phyloP scores from a whole-genome alignment of 2,888 invertebrate species.

The Hydrotaea diabolus region DNA sequence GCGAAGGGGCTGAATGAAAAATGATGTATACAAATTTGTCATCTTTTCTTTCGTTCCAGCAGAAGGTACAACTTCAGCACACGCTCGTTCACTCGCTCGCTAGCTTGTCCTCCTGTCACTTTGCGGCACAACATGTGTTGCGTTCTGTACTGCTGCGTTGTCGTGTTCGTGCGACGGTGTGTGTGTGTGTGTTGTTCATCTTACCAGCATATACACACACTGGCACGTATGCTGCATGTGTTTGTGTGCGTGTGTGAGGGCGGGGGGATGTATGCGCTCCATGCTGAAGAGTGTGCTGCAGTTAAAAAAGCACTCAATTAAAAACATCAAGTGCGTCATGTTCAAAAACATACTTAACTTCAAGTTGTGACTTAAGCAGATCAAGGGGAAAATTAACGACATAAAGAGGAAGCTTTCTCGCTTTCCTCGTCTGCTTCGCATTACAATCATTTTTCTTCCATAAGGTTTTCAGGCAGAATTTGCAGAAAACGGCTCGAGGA shows the following conservation, averaged over 20 bases:
- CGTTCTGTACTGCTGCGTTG: conserved; percentile 32
- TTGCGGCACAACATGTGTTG: conserved; percentile 11
- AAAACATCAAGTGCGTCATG: conserved; percentile 68
- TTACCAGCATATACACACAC: conserved; percentile 34
- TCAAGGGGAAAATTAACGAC: conserved; percentile 68
- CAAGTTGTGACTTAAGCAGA: conserved; percentile 68
- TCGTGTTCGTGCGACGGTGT: conserved; percentile 28
- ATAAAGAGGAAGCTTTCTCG: conserved; percentile 62
- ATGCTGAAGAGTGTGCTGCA: conserved; percentile 59
- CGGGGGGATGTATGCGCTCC: neutral
- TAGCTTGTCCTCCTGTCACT: neutral
- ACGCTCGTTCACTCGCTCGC: neutral
- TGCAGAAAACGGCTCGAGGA: conserved; percentile 29
- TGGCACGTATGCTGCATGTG: neutral
- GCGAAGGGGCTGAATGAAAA: conserved; percentile 34
- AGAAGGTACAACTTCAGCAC: conserved; percentile 14
- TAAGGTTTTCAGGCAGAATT: conserved; percentile 13
- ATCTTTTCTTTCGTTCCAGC: conserved; percentile 35
- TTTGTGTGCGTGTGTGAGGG: neutral
- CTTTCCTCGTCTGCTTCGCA: neutral
- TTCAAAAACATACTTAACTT: conserved; percentile 67
- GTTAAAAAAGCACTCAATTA: conserved; percentile 68
- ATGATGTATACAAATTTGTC: conserved; percentile 59
- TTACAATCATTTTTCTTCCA: neutral
- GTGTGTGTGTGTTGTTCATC: conserved; percentile 21